phyloP scores from a whole-genome alignment of 37 sponge, comb jelly and placozoan species.

The Cliona cf. orientalis region DNA sequence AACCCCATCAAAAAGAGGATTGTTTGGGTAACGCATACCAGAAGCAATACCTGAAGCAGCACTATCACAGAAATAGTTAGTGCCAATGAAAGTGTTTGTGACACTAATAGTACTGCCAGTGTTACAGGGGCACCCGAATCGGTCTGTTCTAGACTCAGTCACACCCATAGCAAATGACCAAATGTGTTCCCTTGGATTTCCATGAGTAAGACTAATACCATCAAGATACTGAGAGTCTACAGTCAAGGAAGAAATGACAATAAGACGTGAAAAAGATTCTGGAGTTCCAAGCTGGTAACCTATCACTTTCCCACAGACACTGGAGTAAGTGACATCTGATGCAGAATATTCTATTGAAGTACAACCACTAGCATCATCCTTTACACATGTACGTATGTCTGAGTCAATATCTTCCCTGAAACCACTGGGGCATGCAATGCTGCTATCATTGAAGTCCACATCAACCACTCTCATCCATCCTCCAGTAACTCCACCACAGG shows the following conservation, averaged over 20 bases:
- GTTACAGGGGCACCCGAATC: background rate
- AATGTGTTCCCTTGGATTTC: slow-evolving; percentile 17
- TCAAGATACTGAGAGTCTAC: slow-evolving; percentile 28
- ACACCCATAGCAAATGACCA: slow-evolving; percentile 35
- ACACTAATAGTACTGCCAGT: background rate
- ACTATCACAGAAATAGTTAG: slow-evolving; percentile 30
- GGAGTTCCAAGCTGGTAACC: slow-evolving; percentile 41
- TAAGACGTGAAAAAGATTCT: slow-evolving; percentile 7
- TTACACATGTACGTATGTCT: background rate
- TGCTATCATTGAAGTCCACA: slow-evolving; percentile 10
- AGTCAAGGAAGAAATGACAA: background rate
- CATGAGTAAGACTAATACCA: slow-evolving; percentile 43
- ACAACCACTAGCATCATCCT: background rate
- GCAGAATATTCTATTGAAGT: slow-evolving; percentile 20
- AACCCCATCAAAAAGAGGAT: slow-evolving; percentile 51
- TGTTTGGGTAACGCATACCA: background rate
- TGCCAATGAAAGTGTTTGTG: background rate
- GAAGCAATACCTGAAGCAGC: background rate
- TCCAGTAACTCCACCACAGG: slow-evolving; percentile 29
- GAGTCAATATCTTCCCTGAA: no score
- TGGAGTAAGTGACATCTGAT: slow-evolving; percentile 29
- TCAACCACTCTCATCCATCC: slow-evolving; percentile 41
- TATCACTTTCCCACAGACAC: slow-evolving; percentile 57
- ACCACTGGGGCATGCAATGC: slow-evolving; percentile 7
- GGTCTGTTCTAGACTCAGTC: background rate